Percentiles rank a stretch among this genome's conserved stretches.
These are phyloP conservation scores for Theretra japonica DNA, from an alignment of 2,888 invertebrate genomes.

Conservation along the genomic window DNA sequence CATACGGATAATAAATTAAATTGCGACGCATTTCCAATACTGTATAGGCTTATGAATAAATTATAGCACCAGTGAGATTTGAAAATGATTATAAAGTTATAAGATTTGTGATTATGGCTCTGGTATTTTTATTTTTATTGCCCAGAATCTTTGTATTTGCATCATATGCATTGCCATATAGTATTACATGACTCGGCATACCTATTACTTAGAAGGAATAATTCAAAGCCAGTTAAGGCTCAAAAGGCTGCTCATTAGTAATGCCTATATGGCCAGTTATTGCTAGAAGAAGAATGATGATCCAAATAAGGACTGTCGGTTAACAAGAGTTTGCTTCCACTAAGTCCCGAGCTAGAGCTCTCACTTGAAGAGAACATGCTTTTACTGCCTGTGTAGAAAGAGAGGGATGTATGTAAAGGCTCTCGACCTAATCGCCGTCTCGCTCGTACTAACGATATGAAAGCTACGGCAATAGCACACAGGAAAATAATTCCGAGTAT, in stretches of 20 bases:
- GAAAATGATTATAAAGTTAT: neutral
- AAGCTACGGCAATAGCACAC: slow-evolving; percentile 88
- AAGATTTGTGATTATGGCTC: neutral
- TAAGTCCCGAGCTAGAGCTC: slow-evolving; percentile 85
- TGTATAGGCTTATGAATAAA: neutral
- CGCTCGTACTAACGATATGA: slow-evolving; percentile 87
- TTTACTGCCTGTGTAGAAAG: slow-evolving; percentile 85
- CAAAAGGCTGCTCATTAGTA: slow-evolving; percentile 45
- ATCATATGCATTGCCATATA: neutral
- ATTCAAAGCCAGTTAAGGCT: slow-evolving; percentile 29
- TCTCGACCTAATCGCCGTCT: slow-evolving; percentile 81
- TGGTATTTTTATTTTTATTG: neutral
- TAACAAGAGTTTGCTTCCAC: slow-evolving; percentile 85
- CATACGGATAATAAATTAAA: no score
- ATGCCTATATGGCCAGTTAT: slow-evolving; percentile 83
- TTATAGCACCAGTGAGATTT: slow-evolving; percentile 21
- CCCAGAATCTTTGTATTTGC: slow-evolving; percentile 1
- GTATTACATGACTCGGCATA: neutral
- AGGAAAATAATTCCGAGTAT: slow-evolving; percentile 89
- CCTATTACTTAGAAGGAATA: neutral
- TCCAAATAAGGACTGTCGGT: slow-evolving; percentile 86
- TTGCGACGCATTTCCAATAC: neutral
- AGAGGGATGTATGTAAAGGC: slow-evolving; percentile 80
- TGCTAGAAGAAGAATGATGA: slow-evolving; percentile 82
- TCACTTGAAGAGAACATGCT: slow-evolving; percentile 86